phyloP scores from a whole-genome alignment of 2,113 vertebrate genomes.

The Xiphophorus couchianus region DNA sequence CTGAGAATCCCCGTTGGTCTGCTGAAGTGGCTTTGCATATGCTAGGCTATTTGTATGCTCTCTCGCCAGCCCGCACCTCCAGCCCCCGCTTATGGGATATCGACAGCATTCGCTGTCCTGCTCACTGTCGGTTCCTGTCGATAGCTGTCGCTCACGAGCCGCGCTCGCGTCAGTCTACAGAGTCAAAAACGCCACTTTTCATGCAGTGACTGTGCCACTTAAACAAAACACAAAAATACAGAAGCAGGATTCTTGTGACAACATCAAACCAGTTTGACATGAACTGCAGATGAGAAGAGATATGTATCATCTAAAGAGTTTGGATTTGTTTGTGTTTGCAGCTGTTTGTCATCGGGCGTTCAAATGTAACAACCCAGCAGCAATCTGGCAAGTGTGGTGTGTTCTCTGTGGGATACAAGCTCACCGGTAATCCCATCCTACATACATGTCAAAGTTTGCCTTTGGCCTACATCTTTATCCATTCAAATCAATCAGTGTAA shows the following conservation, averaged over 20 bases:
- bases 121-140: too few relatives aligned
- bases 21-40: too few relatives aligned
- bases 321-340: not conserved
- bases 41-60: too few relatives aligned
- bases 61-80: too few relatives aligned
- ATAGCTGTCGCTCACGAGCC: too few relatives aligned
- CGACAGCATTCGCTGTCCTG: too few relatives aligned
- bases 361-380: slow-evolving; percentile 17
- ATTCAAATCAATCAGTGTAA: not conserved
- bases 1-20: too few relatives aligned
- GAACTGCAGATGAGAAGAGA: not conserved
- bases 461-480: slow-evolving; percentile 26
- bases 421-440: slow-evolving; percentile 17
- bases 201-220: too few relatives aligned
- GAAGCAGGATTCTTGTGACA: not conserved
- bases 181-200: too few relatives aligned
- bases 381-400: slow-evolving; percentile 8
- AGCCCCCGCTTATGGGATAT: too few relatives aligned
- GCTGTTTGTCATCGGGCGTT: not conserved
- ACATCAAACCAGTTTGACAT: not conserved
- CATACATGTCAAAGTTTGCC: not conserved
- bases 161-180: too few relatives aligned
- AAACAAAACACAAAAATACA: not conserved
- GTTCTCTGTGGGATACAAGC: slow-evolving; percentile 22
- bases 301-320: slow-evolving; percentile 1